Conservation (phyloP, 1,140 invertebrate species). For the Gonioctena quinquepunctata region DNA sequence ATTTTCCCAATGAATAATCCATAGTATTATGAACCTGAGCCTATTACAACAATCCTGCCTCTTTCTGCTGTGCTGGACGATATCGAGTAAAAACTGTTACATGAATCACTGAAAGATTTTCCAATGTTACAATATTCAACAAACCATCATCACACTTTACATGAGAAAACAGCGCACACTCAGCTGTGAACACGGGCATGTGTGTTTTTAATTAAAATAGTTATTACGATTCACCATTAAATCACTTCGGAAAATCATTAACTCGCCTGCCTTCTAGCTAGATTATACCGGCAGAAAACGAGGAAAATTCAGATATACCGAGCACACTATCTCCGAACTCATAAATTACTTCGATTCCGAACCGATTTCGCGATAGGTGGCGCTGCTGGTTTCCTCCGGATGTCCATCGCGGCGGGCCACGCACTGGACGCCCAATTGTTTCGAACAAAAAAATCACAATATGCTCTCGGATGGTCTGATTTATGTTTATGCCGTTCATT, state of each 20-base stretch:
- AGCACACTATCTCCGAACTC: neutral
- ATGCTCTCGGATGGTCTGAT: constrained; percentile 6
- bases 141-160: neutral
- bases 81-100: too few species aligned
- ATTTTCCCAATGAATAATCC: too few species aligned
- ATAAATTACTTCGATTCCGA: constrained; percentile 28
- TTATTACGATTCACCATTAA: neutral
- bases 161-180: neutral
- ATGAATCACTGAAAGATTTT: neutral
- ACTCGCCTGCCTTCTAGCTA: neutral
- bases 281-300: neutral
- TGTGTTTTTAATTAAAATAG: neutral
- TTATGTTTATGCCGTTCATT: constrained; percentile 8
- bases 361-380: constrained; percentile 26
- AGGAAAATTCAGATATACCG: constrained; percentile 1
- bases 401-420: constrained; percentile 14
- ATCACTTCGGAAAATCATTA: neutral
- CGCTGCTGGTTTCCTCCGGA: constrained; percentile 26
- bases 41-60: too few species aligned
- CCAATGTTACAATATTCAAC: neutral
- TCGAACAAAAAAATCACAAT: constrained; percentile 16
- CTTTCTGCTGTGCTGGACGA: too few species aligned
- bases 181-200: neutral
- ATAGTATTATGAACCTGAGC: too few species aligned
- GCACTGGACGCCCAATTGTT: constrained; percentile 14